Evolutionary conservation across 30 jellyfish, hydroid and myxozoan genomes (phyloP).

Genomic region (Haliclystus octoradiatus): DNA sequence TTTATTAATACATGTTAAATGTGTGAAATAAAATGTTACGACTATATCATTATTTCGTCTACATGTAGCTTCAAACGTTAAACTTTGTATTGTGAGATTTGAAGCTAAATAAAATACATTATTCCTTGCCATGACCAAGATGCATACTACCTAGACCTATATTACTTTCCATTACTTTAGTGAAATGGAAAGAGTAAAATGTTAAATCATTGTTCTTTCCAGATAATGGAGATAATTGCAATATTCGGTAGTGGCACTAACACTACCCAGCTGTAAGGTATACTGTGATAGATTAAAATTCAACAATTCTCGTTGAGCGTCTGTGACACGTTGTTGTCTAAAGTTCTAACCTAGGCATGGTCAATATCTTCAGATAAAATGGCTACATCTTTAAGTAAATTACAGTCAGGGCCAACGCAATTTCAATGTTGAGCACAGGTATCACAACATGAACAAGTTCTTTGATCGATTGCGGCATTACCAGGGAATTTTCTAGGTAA

Average conservation of each 20-base stretch:
- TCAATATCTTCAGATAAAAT: too few relatives aligned
- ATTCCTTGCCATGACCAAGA: too few relatives aligned
- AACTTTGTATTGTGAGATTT: too few relatives aligned
- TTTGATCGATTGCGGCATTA: too few relatives aligned
- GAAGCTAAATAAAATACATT: too few relatives aligned
- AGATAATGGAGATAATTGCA: constrained; percentile 11
- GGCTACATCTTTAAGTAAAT: not conserved
- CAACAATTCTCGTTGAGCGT: constrained; percentile 16
- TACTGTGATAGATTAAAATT: constrained; percentile 7
- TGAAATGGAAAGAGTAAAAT: constrained; percentile 11
- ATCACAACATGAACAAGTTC: not conserved
- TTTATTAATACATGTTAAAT: too few relatives aligned
- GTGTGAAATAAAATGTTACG: too few relatives aligned
- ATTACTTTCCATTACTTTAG: constrained; percentile 10
- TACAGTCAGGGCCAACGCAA: not conserved
- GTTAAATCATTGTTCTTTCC: constrained; percentile 12
- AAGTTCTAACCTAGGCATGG: too few relatives aligned
- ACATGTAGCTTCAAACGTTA: too few relatives aligned
- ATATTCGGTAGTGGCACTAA: too few relatives aligned
- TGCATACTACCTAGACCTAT: constrained; percentile 4
- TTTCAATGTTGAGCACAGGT: not conserved
- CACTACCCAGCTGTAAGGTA: constrained; percentile 3
- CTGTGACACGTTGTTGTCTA: too few relatives aligned
- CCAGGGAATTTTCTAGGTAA: not conserved
- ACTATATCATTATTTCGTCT: too few relatives aligned